Conservation (phyloP, 2,888 invertebrate genomes). For the Margaritifera margaritifera region DNA sequence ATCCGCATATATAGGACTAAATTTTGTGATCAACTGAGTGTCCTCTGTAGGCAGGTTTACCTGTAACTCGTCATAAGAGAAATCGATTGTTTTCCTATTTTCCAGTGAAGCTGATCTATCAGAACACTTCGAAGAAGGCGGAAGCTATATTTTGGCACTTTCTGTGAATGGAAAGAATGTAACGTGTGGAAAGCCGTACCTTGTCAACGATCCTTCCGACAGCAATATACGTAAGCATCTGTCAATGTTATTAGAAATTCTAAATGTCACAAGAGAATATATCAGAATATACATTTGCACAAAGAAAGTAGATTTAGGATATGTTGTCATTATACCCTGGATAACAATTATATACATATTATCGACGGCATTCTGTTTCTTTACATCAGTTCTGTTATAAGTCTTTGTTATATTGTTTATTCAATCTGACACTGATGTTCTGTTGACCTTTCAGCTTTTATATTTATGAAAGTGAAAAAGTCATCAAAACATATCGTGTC, state of each 20-base stretch:
- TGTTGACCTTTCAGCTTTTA: no score
- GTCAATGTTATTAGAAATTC: not conserved
- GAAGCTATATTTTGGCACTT: conserved; percentile 45
- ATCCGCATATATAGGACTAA: no score
- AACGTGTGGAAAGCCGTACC: conserved; percentile 24
- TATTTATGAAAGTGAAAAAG: no score
- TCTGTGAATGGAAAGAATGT: conserved; percentile 7
- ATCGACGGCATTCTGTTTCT: not conserved
- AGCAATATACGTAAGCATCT: conserved; percentile 52
- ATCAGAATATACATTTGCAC: no score
- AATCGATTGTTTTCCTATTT: conserved; percentile 3
- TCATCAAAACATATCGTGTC: no score
- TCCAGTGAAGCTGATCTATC: conserved; percentile 39
- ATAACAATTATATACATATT: not conserved
- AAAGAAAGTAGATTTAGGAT: no score
- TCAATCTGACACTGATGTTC: no score
- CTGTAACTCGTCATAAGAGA: not conserved
- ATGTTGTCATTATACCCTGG: no score
- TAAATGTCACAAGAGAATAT: no score
- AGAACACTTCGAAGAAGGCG: conserved; percentile 38
- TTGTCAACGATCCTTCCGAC: conserved; percentile 44
- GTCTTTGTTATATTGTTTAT: no score
- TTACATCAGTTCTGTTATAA: not conserved
- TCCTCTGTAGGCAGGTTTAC: no score
- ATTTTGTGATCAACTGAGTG: no score